A percentile compares a stretch with the other conserved stretches of the same genome.
Evolutionary conservation across 2,797 vertebrate genomes (phyloP).

Genomic region (Enteromius paludinosus): DNA sequence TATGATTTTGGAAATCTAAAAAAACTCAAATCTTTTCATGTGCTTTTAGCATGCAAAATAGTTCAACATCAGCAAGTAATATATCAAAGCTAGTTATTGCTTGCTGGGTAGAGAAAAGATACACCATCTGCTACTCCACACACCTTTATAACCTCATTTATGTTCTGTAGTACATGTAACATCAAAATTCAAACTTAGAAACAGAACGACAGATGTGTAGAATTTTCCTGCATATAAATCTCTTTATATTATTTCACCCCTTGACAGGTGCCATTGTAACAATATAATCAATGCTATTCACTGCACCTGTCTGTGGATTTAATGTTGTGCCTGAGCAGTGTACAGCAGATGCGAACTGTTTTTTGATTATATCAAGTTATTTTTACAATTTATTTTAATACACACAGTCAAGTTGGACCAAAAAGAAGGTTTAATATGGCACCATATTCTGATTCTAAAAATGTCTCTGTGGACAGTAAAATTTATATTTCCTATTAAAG

Average conservation of each 20-base stretch:
- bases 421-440: not conserved
- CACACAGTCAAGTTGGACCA: not conserved
- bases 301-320: not conserved
- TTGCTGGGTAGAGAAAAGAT: not conserved
- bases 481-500: constrained; percentile 17
- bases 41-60: not conserved
- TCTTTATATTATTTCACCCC: not conserved
- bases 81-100: not conserved
- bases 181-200: not conserved
- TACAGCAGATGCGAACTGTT: not conserved
- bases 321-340: not conserved
- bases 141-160: not conserved
- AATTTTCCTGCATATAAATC: not conserved
- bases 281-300: not conserved
- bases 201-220: not conserved
- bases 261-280: not conserved
- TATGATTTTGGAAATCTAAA: not conserved
- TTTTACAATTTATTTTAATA: not conserved
- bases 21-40: not conserved
- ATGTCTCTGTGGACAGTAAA: constrained; percentile 9
- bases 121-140: not conserved
- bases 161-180: not conserved
- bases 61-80: not conserved
- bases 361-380: not conserved
- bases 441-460: not conserved